Percentiles rank a stretch among this genome's conserved stretches.
Conservation (phyloP, 2,113 vertebrate species). For the Corydoras sp. region DNA sequence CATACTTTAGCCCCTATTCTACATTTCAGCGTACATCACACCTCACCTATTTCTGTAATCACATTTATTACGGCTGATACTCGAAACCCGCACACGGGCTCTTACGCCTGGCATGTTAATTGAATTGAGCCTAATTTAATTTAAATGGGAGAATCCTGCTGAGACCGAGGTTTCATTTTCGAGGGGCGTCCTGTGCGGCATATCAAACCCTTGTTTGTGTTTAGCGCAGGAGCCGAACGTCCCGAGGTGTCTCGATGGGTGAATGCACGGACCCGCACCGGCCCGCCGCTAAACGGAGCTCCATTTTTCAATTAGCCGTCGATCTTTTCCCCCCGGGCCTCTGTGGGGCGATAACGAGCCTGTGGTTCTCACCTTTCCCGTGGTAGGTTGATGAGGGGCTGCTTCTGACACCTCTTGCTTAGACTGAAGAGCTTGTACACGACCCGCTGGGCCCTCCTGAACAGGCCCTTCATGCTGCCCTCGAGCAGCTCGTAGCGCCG, state of each 20-base stretch:
- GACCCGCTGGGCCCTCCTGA: conserved; percentile 82
- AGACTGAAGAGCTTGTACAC: conserved; percentile 94
- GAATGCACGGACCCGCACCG: neutral
- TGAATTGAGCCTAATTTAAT: conserved; percentile 2
- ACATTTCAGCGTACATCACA: neutral
- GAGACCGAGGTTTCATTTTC: neutral
- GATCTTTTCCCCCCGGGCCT: neutral
- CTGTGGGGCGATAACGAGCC: conserved; percentile 18
- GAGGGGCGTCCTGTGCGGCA: neutral
- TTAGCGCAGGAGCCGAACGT: neutral
- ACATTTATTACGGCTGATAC: neutral
- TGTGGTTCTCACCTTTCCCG: conserved; percentile 74
- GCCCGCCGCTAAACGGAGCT: neutral
- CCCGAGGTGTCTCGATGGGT: neutral
- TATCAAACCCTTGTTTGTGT: neutral
- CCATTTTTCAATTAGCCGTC: conserved; percentile 24
- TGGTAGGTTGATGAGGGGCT: conserved; percentile 83
- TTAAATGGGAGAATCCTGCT: neutral
- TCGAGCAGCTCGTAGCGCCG: conserved; percentile 88
- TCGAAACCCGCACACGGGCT: neutral
- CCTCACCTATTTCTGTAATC: neutral
- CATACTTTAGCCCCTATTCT: too few relatives aligned
- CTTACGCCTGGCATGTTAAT: neutral
- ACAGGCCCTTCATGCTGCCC: conserved; percentile 80
- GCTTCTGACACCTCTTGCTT: conserved; percentile 90